Percentiles rank a stretch among this genome's conserved stretches.
These are phyloP conservation scores for Idaea dimidiata DNA, from an alignment of 2,888 invertebrate species.

Conservation along the genomic window DNA sequence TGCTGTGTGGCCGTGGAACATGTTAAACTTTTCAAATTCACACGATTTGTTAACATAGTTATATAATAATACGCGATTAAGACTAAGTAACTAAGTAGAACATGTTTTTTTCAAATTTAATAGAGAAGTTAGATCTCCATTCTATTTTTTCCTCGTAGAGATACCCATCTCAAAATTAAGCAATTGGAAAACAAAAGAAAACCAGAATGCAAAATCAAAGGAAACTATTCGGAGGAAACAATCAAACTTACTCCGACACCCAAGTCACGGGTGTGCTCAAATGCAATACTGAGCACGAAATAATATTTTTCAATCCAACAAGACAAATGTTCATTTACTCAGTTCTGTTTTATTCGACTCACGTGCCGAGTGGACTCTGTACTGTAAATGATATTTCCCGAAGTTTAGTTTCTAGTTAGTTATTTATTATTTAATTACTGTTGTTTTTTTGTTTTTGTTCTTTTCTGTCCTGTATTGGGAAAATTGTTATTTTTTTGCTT, in stretches of 20 bases:
- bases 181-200: background rate
- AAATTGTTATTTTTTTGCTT: background rate
- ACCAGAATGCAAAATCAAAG: background rate
- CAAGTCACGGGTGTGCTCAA: conserved; percentile 17
- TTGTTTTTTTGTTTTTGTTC: conserved; percentile 11
- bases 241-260: conserved; percentile 7
- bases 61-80: no score
- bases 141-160: no score
- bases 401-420: no score
- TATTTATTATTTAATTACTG: conserved; percentile 28
- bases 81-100: no score
- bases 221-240: background rate
- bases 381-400: conserved; percentile 27
- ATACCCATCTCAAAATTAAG: no score
- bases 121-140: no score
- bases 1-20: no score
- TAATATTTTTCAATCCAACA: conserved; percentile 24
- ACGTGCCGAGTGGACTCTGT: conserved; percentile 32
- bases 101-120: no score
- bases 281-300: conserved; percentile 23
- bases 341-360: conserved; percentile 24
- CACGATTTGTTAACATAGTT: no score
- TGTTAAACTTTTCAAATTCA: no score
- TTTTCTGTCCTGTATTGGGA: conserved; percentile 3
- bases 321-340: conserved; percentile 25